Evolutionary conservation across 2,797 vertebrate genomes (phyloP).

Genomic region (Sternotherus odoratus): DNA sequence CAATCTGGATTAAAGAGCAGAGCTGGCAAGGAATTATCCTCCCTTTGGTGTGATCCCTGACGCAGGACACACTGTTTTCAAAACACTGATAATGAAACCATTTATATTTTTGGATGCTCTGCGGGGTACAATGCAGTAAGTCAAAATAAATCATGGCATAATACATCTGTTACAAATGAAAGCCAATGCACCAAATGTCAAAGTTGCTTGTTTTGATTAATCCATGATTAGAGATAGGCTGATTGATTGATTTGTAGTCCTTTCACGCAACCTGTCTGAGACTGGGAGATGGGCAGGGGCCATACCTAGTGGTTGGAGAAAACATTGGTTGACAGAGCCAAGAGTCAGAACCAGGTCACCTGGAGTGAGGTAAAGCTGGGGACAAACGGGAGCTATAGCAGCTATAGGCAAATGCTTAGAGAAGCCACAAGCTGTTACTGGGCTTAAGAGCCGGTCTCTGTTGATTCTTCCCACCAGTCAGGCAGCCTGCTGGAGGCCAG

Average conservation of each 20-base stretch:
- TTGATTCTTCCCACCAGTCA: neutral
- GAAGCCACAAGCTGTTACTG: neutral
- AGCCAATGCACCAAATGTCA: slow-evolving; percentile 34
- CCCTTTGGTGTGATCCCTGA: slow-evolving; percentile 9
- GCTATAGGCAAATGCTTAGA: neutral
- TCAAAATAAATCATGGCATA: slow-evolving; percentile 18
- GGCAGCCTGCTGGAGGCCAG: neutral
- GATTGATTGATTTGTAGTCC: neutral
- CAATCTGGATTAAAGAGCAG: slow-evolving; percentile 21
- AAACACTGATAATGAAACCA: slow-evolving; percentile 23
- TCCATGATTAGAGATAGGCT: neutral
- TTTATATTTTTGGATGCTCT: slow-evolving; percentile 46
- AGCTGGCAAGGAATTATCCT: slow-evolving; percentile 24
- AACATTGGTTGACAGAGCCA: neutral
- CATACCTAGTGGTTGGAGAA: neutral
- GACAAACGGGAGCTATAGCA: neutral
- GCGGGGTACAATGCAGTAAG: neutral
- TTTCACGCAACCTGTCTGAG: neutral
- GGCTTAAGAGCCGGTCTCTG: neutral
- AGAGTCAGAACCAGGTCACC: neutral
- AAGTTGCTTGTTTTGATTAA: slow-evolving; percentile 19
- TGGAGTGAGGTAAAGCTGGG: neutral
- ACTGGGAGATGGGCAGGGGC: neutral
- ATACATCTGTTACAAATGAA: neutral
- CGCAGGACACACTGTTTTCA: slow-evolving; percentile 26